Evolutionary conservation across 2,888 invertebrate species (phyloP).

Genomic region (Epirrhoe tristata): DNA sequence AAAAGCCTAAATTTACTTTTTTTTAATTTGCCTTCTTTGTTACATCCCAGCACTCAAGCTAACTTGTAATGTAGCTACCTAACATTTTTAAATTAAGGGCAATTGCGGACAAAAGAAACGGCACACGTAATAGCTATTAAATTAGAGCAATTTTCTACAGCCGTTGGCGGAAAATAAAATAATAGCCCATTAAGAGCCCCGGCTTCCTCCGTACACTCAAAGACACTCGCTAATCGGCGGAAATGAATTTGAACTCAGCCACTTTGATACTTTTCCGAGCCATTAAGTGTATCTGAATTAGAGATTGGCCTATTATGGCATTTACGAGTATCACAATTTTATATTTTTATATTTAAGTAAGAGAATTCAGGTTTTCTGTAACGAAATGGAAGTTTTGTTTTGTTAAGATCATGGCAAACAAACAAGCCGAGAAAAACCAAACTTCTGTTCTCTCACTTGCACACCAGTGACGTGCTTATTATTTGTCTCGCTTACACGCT

Average conservation of each 20-base stretch:
- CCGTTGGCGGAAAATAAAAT: constrained; percentile 76
- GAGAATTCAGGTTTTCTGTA: too few relatives aligned
- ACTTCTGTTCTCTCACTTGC: too few relatives aligned
- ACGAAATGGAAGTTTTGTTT: too few relatives aligned
- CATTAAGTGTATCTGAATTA: constrained; percentile 50
- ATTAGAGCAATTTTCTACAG: constrained; percentile 75
- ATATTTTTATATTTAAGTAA: neutral
- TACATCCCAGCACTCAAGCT: neutral
- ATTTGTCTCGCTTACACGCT: too few relatives aligned
- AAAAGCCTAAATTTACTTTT: too few relatives aligned
- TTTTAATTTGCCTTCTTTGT: neutral
- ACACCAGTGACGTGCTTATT: too few relatives aligned
- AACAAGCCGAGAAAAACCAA: too few relatives aligned
- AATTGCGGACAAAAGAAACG: constrained; percentile 30
- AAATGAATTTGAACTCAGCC: constrained; percentile 60
- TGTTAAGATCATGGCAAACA: too few relatives aligned
- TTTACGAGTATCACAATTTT: constrained; percentile 2
- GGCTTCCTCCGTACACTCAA: constrained; percentile 39
- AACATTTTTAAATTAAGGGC: constrained; percentile 24
- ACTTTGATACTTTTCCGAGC: constrained; percentile 57
- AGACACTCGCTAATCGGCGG: constrained; percentile 59
- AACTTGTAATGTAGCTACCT: neutral
- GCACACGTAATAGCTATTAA: constrained; percentile 41
- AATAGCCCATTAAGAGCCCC: constrained; percentile 72
- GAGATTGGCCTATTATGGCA: constrained; percentile 32